Conservation (phyloP, 2,113 vertebrate species). For the Cheirogaleus medius region DNA sequence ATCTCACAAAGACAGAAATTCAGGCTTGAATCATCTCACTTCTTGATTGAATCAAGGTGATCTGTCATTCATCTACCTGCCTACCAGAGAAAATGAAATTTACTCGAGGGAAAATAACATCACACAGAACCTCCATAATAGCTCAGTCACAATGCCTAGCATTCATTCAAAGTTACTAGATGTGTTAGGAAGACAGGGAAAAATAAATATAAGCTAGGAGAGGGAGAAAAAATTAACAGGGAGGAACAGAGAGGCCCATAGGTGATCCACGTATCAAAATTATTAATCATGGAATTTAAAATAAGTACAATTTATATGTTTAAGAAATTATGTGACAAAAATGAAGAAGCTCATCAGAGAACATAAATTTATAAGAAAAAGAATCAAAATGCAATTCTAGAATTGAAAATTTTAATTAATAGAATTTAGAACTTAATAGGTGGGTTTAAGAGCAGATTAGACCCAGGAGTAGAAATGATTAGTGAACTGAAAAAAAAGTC, state of each 20-base stretch:
- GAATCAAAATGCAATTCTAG: not conserved
- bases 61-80: not conserved
- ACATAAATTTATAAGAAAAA: not conserved
- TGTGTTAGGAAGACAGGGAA: not conserved
- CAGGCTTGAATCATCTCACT: not conserved
- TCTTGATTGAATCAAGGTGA: not conserved
- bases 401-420: not conserved
- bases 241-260: not conserved
- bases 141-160: not conserved
- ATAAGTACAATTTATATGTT: not conserved
- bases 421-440: not conserved
- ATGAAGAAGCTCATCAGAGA: not conserved
- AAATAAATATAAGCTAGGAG: not conserved
- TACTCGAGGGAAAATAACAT: not conserved
- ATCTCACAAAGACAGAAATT: not conserved
- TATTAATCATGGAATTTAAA: not conserved
- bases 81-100: not conserved
- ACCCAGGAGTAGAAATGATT: not conserved
- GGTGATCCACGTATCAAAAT: not conserved
- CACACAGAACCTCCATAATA: not conserved
- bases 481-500: not conserved
- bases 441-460: not conserved
- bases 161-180: not conserved
- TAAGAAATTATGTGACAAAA: not conserved
- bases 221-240: not conserved